phyloP scores from a whole-genome alignment of 2,113 vertebrate species.

The Hemichromis elongatus region DNA sequence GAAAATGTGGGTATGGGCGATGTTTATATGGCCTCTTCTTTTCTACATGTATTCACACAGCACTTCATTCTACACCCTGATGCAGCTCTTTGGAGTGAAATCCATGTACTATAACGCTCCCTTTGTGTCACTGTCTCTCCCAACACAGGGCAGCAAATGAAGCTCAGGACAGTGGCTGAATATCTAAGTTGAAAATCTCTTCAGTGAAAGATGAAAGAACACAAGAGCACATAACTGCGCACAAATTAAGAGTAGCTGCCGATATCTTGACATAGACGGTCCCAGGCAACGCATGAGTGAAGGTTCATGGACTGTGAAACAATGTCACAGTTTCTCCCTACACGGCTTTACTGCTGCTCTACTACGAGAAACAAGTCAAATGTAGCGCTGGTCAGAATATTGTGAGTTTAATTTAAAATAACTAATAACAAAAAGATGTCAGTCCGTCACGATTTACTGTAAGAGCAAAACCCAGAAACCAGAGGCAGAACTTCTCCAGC shows the following conservation, averaged over 20 bases:
- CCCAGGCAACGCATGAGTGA: not conserved
- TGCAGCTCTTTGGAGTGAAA: not conserved
- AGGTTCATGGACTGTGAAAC: not conserved
- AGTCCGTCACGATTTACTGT: not conserved
- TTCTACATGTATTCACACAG: not conserved
- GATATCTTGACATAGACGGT: not conserved
- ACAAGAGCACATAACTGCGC: not conserved
- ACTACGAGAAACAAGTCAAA: not conserved
- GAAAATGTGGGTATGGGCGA: accelerated
- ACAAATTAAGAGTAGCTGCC: not conserved
- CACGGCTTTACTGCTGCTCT: not conserved
- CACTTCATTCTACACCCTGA: accelerated
- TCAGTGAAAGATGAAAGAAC: not conserved
- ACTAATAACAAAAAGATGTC: not conserved
- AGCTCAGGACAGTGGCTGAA: not conserved
- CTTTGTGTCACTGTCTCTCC: not conserved
- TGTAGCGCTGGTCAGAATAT: not conserved
- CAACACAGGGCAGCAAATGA: not conserved
- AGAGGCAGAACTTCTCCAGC: accelerated
- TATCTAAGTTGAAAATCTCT: not conserved
- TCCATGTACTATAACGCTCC: not conserved
- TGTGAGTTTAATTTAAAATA: not conserved
- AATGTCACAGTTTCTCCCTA: not conserved
- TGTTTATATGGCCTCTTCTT: not conserved
- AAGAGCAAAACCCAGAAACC: not conserved